A percentile compares a stretch with the other conserved stretches of the same genome.
phyloP scores from a whole-genome alignment of 2,888 invertebrate species.

The Drosophila subsilvestris region DNA sequence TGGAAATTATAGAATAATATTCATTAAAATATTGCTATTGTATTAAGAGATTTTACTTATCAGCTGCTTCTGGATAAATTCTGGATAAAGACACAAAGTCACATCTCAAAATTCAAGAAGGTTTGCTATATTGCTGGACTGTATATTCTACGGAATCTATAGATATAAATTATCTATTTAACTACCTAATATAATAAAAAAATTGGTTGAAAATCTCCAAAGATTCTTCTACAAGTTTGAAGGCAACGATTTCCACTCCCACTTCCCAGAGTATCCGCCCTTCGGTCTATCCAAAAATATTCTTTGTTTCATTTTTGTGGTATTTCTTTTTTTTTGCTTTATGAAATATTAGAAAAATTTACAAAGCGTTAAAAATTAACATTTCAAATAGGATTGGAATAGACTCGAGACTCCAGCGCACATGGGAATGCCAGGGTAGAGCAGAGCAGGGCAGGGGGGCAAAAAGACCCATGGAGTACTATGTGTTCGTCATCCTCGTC shows the following conservation, averaged over 20 bases:
- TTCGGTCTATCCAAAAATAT: not conserved
- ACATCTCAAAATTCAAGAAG: no score
- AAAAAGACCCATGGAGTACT: conserved; percentile 4
- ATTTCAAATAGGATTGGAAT: conserved; percentile 74
- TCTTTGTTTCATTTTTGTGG: not conserved
- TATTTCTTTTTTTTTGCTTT: conserved; percentile 38
- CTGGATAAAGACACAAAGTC: no score
- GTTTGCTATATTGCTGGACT: no score
- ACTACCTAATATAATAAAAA: no score
- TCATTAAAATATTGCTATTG: no score
- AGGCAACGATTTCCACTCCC: not conserved
- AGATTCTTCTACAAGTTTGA: no score
- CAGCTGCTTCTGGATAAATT: no score
- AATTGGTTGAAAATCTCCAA: no score
- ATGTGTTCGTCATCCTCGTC: conserved; percentile 3
- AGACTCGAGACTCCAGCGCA: conserved; percentile 4
- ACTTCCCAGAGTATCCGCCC: conserved; percentile 9
- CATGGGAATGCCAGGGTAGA: not conserved
- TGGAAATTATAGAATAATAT: not conserved
- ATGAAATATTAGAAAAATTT: conserved; percentile 72
- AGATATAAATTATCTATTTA: no score
- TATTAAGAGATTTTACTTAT: no score
- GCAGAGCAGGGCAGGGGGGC: not conserved
- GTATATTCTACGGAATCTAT: no score
- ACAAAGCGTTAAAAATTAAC: conserved; percentile 78